A percentile compares a stretch with the other conserved stretches of the same genome.
Conservation (phyloP, 1,140 invertebrate species). For the Yoshiicerus persimilis region DNA sequence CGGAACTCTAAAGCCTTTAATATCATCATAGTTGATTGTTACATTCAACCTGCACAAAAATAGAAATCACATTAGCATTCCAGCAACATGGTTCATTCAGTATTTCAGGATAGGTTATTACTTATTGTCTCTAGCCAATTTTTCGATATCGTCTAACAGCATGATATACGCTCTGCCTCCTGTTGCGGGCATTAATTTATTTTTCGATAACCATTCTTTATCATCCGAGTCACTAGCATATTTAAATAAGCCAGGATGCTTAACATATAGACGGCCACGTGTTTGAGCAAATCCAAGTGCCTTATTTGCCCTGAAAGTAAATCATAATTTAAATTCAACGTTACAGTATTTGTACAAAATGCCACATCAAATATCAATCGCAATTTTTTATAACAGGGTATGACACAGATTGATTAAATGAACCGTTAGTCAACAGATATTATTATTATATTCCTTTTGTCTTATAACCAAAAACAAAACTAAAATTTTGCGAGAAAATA, state of each 20-base stretch:
- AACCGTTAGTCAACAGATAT: no score
- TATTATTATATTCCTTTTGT: no score
- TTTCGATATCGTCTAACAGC: conserved; percentile 76
- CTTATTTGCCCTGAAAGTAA: conserved; percentile 62
- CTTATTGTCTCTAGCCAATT: conserved; percentile 60
- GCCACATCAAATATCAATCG: no score
- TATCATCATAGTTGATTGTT: conserved; percentile 49
- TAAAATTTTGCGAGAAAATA: no score
- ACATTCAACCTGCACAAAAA: conserved; percentile 41
- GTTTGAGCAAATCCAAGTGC: conserved; percentile 75
- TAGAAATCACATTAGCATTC: background rate
- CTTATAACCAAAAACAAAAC: no score
- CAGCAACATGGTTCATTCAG: background rate
- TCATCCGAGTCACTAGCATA: conserved; percentile 79
- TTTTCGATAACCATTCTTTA: conserved; percentile 76
- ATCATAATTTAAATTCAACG: no score
- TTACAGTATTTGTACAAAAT: no score
- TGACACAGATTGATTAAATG: no score
- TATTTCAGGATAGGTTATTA: conserved; percentile 54
- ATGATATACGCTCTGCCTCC: conserved; percentile 78
- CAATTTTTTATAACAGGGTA: no score
- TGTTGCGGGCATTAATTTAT: conserved; percentile 72
- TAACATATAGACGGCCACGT: conserved; percentile 71
- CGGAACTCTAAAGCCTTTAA: conserved; percentile 49
- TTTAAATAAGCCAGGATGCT: conserved; percentile 74